Base-by-base conservation (phyloP, 2,888 invertebrate species). In the Tenodera sinensis region DNA sequence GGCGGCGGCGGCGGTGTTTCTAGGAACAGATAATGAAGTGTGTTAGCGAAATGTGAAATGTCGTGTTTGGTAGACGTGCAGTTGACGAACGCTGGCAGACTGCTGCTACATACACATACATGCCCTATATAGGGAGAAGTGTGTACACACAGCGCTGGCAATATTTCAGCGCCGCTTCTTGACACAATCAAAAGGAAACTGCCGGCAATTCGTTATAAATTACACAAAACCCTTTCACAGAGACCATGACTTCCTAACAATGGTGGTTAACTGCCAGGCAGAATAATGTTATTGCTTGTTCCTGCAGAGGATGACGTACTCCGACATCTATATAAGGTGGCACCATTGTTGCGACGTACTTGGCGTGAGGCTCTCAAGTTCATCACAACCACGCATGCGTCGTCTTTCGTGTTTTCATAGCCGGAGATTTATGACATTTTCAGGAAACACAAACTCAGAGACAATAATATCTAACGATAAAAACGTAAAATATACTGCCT, bases 251-350 rank as follows among this genome's bases (percentile, higher is more conserved):
- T 28, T 83, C 83, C 28, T 28, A 83, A 85, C 85, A 85, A 85
- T 47, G 85, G 85, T 27, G 15, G 27, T 47, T 28, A 27, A 83
- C 28, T 28, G 28, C 47, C 27, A 42, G n/a, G 85, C 85, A 85
- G 85, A 85, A n/a, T 85, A 27, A 85, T 47, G 85, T 85, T 85
- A 85, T 47, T 85, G 85, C 85, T 85, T 85, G 85, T 85, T 85
- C 47, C 85, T 84, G 34, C 9, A 83, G n/a, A 83, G 28, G 54
- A 83, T 27, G 83, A 83, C 28, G 83, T 83, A 83, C 83, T 83
- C 28, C 83, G 83, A 71, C 54, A 71, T 71, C 54, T 71, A 71
- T 71, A 71, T 71, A 71, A 71, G 54, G 54, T 71, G 54, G 54
- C 25, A 71, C 54, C 54, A 71, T 71, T 71, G 54, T 71, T 71